Evolutionary conservation across 2,888 invertebrate genomes (phyloP).

Genomic region (Lithosia quadra): DNA sequence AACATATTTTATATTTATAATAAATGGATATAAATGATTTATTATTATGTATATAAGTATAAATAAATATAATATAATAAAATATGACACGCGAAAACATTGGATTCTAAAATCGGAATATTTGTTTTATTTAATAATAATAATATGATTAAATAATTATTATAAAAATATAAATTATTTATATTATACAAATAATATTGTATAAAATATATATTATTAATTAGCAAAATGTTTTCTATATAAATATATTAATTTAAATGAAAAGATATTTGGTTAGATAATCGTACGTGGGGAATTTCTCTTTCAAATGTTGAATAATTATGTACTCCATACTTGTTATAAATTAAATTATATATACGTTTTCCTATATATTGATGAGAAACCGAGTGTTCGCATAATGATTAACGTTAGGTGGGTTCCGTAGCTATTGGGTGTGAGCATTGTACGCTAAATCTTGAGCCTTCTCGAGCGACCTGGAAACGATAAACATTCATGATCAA

Average conservation of each 20-base stretch:
- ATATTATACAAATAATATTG: not conserved
- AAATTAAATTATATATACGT: slow-evolving; percentile 49
- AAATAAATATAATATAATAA: slow-evolving; percentile 31
- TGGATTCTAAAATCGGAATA: slow-evolving; percentile 30
- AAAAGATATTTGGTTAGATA: slow-evolving; percentile 16
- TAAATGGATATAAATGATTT: not conserved
- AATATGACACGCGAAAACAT: slow-evolving; percentile 57
- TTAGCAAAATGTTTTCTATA: slow-evolving; percentile 12
- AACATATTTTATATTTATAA: not conserved
- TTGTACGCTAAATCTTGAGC: slow-evolving; percentile 88
- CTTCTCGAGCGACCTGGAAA: slow-evolving; percentile 81
- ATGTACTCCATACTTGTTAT: slow-evolving; percentile 47
- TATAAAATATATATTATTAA: not conserved
- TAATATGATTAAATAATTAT: not conserved
- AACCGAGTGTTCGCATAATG: slow-evolving; percentile 49
- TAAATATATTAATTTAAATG: slow-evolving; percentile 25
- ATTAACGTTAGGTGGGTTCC: slow-evolving; percentile 62
- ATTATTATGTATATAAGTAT: slow-evolving; percentile 1
- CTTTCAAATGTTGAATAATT: slow-evolving; percentile 42
- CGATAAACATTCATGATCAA: slow-evolving; percentile 39
- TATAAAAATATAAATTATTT: not conserved
- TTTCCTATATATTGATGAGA: slow-evolving; percentile 44
- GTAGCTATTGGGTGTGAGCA: slow-evolving; percentile 82
- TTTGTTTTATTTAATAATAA: slow-evolving; percentile 3
- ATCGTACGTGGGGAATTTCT: slow-evolving; percentile 21